phyloP scores from a whole-genome alignment of 2,113 vertebrate species.

The Pseudonaja textilis region DNA sequence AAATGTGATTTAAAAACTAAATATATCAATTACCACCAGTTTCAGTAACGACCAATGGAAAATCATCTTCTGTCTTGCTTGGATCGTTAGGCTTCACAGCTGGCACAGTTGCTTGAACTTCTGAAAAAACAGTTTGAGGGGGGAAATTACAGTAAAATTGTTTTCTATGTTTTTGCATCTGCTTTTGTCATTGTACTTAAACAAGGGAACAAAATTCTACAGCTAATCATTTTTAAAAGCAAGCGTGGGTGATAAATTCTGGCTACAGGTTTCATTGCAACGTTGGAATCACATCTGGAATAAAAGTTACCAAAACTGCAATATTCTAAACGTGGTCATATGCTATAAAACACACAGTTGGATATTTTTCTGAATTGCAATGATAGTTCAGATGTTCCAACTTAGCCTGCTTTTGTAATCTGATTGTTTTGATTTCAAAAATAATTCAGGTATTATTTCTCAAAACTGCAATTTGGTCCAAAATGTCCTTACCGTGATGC shows the following conservation, averaged over 20 bases:
- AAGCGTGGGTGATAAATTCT: not conserved
- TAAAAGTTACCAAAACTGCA: slow-evolving; percentile 32
- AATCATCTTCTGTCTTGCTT: slow-evolving; percentile 72
- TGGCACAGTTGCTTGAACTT: slow-evolving; percentile 67
- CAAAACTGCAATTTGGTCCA: slow-evolving; percentile 20
- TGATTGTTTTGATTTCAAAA: not conserved
- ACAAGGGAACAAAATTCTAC: not conserved
- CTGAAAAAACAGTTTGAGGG: slow-evolving; percentile 61
- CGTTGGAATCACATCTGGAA: slow-evolving; percentile 38
- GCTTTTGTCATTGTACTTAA: not conserved
- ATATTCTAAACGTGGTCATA: slow-evolving; percentile 21
- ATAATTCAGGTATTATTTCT: slow-evolving; percentile 11
- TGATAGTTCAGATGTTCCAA: slow-evolving; percentile 28
- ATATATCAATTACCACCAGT: slow-evolving; percentile 73
- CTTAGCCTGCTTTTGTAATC: slow-evolving; percentile 25
- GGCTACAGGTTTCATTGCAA: slow-evolving; percentile 12
- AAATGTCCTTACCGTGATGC: slow-evolving; percentile 61
- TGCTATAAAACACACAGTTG: slow-evolving; percentile 5
- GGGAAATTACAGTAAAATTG: not conserved
- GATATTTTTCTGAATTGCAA: slow-evolving; percentile 31
- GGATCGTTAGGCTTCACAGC: slow-evolving; percentile 70
- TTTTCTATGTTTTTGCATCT: not conserved
- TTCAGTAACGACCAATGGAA: slow-evolving; percentile 76
- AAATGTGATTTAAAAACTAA: slow-evolving; percentile 20
- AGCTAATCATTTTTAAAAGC: not conserved